phyloP scores from a whole-genome alignment of 1,140 invertebrate species.

The Euborellia annulipes region DNA sequence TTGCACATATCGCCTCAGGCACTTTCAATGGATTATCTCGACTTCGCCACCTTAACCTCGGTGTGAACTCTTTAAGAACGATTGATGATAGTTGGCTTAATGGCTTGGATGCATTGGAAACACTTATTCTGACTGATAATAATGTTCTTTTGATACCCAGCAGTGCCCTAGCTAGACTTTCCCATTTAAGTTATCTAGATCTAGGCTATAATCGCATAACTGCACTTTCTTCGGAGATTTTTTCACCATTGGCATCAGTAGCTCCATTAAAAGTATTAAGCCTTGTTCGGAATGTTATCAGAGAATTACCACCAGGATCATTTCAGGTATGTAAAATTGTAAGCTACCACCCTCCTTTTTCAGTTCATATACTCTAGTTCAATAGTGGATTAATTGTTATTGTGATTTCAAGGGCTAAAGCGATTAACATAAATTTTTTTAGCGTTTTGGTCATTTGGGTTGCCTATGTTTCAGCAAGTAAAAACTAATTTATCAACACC shows the following conservation, averaged over 20 bases:
- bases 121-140: constrained; percentile 70
- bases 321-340: too few relatives aligned
- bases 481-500: too few relatives aligned
- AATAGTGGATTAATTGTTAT: too few relatives aligned
- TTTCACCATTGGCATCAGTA: constrained; percentile 46
- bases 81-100: constrained; percentile 74
- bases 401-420: too few relatives aligned
- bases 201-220: constrained; percentile 77
- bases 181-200: constrained; percentile 52
- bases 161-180: constrained; percentile 54
- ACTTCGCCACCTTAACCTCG: constrained; percentile 59
- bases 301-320: constrained; percentile 61
- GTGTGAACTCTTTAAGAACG: constrained; percentile 69
- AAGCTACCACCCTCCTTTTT: too few relatives aligned
- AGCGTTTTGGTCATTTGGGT: too few relatives aligned
- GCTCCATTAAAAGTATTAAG: constrained; percentile 43
- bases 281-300: constrained; percentile 67
- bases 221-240: constrained; percentile 61
- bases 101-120: constrained; percentile 57
- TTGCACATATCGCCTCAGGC: constrained; percentile 60
- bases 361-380: too few relatives aligned
- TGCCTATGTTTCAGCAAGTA: too few relatives aligned
- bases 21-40: constrained; percentile 56
- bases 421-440: too few relatives aligned
- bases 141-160: constrained; percentile 71